These are phyloP conservation scores for Ptilonorhynchus violaceus DNA, from an alignment of 2,113 vertebrate species.

Conservation along the genomic window DNA sequence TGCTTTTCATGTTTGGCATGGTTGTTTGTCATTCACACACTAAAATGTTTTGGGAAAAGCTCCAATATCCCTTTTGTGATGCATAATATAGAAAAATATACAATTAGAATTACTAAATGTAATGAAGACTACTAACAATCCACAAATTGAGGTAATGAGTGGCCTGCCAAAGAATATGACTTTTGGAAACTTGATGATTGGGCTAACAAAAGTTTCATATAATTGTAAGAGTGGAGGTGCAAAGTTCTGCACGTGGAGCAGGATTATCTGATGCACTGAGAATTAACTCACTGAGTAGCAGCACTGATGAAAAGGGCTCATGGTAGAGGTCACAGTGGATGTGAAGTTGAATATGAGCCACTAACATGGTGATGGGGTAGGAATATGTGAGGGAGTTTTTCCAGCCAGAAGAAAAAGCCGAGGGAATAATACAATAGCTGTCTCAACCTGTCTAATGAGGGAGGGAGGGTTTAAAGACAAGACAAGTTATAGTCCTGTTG, in stretches of 20 bases:
- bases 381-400: background rate
- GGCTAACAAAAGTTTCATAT: background rate
- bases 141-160: background rate
- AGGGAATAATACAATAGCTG: background rate
- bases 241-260: background rate
- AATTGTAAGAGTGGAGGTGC: background rate
- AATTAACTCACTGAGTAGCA: background rate
- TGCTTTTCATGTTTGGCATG: background rate
- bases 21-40: background rate
- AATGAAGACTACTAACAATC: background rate
- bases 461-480: background rate
- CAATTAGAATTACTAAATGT: background rate
- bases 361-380: background rate
- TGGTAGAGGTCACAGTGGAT: background rate
- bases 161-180: background rate
- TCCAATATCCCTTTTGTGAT: background rate
- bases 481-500: background rate
- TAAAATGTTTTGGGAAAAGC: background rate
- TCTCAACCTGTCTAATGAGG: background rate
- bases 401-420: background rate
- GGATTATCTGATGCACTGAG: background rate
- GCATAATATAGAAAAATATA: background rate
- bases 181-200: background rate
- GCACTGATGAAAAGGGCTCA: background rate
- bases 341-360: background rate